Evolutionary conservation across 2,113 vertebrate species (phyloP).

Genomic region (Benthochromis sp.): DNA sequence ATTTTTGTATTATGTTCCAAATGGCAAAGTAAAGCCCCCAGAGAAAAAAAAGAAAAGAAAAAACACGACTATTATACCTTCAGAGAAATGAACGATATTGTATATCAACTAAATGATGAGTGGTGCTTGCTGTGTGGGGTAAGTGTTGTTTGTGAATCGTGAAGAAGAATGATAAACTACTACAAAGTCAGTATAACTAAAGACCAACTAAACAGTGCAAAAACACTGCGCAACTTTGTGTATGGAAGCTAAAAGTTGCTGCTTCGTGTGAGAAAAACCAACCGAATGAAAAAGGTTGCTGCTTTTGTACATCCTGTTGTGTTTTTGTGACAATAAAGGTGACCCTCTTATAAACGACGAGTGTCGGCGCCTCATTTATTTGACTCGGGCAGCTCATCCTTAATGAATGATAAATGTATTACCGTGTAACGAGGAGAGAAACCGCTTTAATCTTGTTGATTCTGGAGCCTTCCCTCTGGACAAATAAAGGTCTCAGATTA

Average conservation of each 20-base stretch:
- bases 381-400: neutral
- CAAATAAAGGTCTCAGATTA: neutral
- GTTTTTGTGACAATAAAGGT: conserved; percentile 72
- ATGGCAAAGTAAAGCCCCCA: neutral
- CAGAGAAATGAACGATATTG: conserved; percentile 21
- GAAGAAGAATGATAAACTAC: conserved; percentile 50
- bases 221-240: conserved; percentile 38
- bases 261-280: conserved; percentile 56
- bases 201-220: conserved; percentile 49
- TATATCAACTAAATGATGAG: conserved; percentile 28
- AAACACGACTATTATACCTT: neutral
- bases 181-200: conserved; percentile 45
- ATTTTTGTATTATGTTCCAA: conserved; percentile 62
- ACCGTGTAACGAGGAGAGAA: neutral
- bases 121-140: conserved; percentile 58
- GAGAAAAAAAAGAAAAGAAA: neutral
- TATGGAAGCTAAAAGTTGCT: conserved; percentile 36
- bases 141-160: conserved; percentile 56
- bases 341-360: conserved; percentile 53
- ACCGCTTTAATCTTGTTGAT: neutral
- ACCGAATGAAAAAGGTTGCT: conserved; percentile 39
- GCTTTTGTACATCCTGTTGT: conserved; percentile 71
- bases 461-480: neutral
- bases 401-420: neutral
- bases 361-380: neutral